A percentile compares a stretch with the other conserved stretches of the same genome.
phyloP scores from a whole-genome alignment of 2,888 invertebrate genomes.

The Hypselothyrea guttata region DNA sequence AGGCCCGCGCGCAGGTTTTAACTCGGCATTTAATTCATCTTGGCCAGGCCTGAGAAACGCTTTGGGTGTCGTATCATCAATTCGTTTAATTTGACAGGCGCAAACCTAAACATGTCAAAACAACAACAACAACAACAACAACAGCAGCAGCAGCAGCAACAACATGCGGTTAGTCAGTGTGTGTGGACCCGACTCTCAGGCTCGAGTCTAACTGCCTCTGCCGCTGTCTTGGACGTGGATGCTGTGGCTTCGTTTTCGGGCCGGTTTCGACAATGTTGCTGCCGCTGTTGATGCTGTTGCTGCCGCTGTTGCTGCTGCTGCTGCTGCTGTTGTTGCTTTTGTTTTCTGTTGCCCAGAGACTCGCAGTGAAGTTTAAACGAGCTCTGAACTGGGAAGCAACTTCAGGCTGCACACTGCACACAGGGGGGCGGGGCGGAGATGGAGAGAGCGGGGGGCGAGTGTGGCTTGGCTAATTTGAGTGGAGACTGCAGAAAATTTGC shows the following conservation, averaged over 20 bases:
- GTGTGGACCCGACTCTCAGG: conserved; percentile 34
- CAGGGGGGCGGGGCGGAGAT: conserved; percentile 21
- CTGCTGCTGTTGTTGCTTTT: conserved; percentile 7
- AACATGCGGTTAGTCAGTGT: conserved; percentile 71
- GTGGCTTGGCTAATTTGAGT: conserved; percentile 63
- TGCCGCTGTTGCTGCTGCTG: background rate
- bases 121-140: conserved; percentile 65
- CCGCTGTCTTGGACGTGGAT: conserved; percentile 16
- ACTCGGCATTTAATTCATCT: conserved; percentile 76
- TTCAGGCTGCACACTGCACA: background rate
- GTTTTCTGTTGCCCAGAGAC: conserved; percentile 36
- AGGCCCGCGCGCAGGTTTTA: conserved; percentile 73
- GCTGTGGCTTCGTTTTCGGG: conserved; percentile 24
- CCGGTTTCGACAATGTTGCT: conserved; percentile 55
- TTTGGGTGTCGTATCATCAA: conserved; percentile 83
- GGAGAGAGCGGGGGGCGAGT: conserved; percentile 21
- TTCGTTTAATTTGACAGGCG: conserved; percentile 83
- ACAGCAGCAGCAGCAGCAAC: conserved; percentile 23
- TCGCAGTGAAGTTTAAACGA: too few relatives aligned
- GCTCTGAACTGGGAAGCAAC: too few relatives aligned
- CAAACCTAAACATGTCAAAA: conserved; percentile 83
- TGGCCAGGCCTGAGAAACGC: conserved; percentile 82
- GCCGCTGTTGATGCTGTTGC: conserved; percentile 43
- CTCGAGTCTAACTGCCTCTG: conserved; percentile 28
- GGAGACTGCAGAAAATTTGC: conserved; percentile 67